Evolutionary conservation across 2,113 vertebrate genomes (phyloP), one percentile per base, ranked within the genome.

Genomic region (human): DNA sequence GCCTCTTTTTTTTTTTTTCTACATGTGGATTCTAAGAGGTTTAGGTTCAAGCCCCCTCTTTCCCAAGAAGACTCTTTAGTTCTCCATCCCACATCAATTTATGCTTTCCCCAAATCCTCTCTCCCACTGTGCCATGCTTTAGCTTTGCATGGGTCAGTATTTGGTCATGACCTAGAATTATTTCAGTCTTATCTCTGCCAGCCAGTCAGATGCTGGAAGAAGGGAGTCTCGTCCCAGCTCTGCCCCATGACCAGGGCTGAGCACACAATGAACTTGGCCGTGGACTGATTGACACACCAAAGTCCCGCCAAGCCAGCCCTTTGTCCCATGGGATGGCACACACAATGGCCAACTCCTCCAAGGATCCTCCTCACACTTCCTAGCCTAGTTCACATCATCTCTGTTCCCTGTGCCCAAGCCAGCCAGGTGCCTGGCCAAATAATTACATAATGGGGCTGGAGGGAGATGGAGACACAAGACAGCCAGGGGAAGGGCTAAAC

Each of bases 91-190:
- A 40, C 13, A 1, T 1, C 5, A 7, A 8, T 55, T 48, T 35
- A n/a, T 57, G 14, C 38, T 25, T 40, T 27, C 12, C 38, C n/a
- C 6, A 84, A 45, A 27, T 55, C 32, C 10, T 30, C 10, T 82
- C 55, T 59, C 23, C 12, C 0, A 22, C 6, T 8, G 10, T 17
- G 4, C 30, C 4, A 0, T 7, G 40, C 3, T 43, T 9, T 27
- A 10, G 18, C 25, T 38, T 16, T 0, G 12, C 7, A 0, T 5
- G 9, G 12, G 2, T 43, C 18, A 22, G 52, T 64, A 1, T 11
- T 35, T 43, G 57, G 2, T 84, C 45, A 32, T 38, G 64, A 30
- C 45, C 35, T n/a, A 1, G n/a, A 35, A 43, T 48, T 20, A 72
- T 55, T 32, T 48, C 14, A 3, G 18, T 40, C 78, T 25, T 48